phyloP scores from a whole-genome alignment of 2,797 vertebrate genomes.

The Botia kubotai region DNA sequence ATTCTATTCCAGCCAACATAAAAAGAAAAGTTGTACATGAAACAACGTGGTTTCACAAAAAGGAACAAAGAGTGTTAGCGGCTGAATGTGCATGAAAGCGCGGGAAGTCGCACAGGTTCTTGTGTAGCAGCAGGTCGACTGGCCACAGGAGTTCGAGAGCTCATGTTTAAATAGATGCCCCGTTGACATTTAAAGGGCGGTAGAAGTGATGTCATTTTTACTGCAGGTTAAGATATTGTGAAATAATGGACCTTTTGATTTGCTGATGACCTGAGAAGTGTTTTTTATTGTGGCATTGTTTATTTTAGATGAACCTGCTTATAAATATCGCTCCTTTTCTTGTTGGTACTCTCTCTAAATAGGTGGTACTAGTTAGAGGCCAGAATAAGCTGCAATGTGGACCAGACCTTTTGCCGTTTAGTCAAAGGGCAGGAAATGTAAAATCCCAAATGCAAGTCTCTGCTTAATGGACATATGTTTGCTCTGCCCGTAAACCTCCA shows the following conservation, averaged over 20 bases:
- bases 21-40: conserved; percentile 44
- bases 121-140: conserved; percentile 9
- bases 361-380: no score
- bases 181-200: conserved; percentile 4
- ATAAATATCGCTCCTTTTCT: no score
- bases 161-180: conserved; percentile 1
- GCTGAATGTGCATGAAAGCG: conserved; percentile 13
- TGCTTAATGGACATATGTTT: conserved; percentile 45
- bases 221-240: background rate
- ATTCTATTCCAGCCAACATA: conserved; percentile 35
- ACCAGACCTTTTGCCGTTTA: conserved; percentile 1
- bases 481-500: conserved; percentile 17
- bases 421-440: conserved; percentile 18
- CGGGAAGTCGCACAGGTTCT: conserved; percentile 20
- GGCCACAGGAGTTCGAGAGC: background rate
- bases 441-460: conserved; percentile 44
- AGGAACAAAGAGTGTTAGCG: background rate
- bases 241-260: background rate
- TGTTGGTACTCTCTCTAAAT: no score
- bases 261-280: background rate
- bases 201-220: conserved; percentile 9
- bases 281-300: no score
- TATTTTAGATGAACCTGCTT: no score
- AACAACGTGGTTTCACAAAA: conserved; percentile 37
- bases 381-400: background rate